Base-by-base conservation (phyloP, 2,113 vertebrate species). In the Thalassoma bifasciatum region DNA sequence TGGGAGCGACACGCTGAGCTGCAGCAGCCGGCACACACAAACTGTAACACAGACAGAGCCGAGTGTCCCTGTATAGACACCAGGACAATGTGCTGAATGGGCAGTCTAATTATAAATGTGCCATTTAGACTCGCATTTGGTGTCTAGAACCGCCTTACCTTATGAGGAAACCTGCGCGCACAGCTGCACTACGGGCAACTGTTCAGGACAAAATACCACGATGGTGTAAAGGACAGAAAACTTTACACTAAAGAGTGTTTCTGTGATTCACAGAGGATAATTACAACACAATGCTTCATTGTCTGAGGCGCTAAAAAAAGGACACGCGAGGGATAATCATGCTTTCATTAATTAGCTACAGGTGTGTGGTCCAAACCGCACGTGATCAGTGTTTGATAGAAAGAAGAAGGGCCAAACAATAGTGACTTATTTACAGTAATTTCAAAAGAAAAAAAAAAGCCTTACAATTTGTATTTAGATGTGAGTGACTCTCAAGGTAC, bases 91-190 rank as follows among this genome's bases (percentile, higher is more conserved):
- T 98, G 98, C 98, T 99, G 97, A 99, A 97, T 96, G 94, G 95
- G 93, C 97, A 97, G 95, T 97, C 98, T 99, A 99, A 99, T 99
- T 97, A 98, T 99, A 99, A 95, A 96, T 96, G 96, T 98, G 96
- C 95, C 96, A 97, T 97, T 98, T 97, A 94, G 96, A 94, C 96
- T 94, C 89, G 85, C 93, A 94, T 94, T 95, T 75, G 95, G 94
- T 94, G 94, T 93, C 94, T 95, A 93, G 94, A 94, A 96, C 96
- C 96, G 95, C 93, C 95, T 98, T 98, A 97, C 98, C 98, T 99
- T 99, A 99, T 98, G 97, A 96, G 97, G 97, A 95, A 95, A 97
- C 95, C 94, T 95, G 93, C 94, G 94, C 92, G 90, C 88, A 75
- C 84, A 86, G 86, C 83, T 63, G 65, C 72, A 76, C 51, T 12